Conservation (phyloP, 2,113 vertebrate species). For the Platysternon megacephalum region DNA sequence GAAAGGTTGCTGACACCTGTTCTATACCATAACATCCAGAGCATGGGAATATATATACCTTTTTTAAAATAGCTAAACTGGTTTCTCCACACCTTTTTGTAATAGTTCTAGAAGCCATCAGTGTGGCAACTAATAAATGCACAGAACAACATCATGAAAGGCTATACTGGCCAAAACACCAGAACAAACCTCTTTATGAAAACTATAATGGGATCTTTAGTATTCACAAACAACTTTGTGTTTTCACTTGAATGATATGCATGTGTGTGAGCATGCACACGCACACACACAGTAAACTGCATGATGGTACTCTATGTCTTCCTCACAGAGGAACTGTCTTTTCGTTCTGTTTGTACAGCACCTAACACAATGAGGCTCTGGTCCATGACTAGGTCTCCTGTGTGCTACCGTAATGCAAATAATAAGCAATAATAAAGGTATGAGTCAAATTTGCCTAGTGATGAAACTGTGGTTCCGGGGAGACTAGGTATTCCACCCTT, state of each 20-base stretch:
- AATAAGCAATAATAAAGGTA: neutral
- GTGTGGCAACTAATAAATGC: neutral
- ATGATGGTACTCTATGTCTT: neutral
- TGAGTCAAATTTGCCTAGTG: neutral
- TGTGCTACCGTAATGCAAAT: neutral
- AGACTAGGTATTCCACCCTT: neutral
- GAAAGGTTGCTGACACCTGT: no score
- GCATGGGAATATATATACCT: neutral
- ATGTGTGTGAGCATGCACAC: neutral
- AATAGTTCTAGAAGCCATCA: neutral
- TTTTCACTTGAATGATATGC: neutral
- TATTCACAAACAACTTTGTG: neutral
- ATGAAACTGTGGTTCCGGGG: neutral
- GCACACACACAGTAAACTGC: neutral
- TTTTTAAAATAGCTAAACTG: neutral
- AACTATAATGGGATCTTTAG: neutral
- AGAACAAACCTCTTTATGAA: neutral
- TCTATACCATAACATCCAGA: neutral
- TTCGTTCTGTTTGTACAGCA: neutral
- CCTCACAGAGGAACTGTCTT: accelerated
- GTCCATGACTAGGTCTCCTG: neutral
- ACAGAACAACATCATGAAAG: neutral
- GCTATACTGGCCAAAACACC: neutral
- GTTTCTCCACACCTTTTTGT: neutral
- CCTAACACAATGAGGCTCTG: neutral